Evolutionary conservation across 2,113 vertebrate genomes (phyloP), one percentile per base, ranked within the genome.

Genomic region (Sinocyclocheilus anshuiensis): DNA sequence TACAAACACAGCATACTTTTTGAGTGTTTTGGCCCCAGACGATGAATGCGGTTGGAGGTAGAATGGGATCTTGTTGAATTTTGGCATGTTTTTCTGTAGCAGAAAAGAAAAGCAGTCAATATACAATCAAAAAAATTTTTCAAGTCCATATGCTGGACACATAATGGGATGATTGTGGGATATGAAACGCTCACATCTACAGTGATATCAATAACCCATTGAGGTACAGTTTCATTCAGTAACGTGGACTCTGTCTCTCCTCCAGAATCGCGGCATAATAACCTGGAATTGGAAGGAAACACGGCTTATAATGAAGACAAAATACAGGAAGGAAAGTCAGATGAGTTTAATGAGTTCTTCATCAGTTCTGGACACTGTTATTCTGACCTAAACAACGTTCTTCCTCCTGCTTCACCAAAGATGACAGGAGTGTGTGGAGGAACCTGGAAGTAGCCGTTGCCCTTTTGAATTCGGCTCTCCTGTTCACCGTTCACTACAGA

Each of bases 31-130:
- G 90, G 98, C 98, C 88, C 97, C 98, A n/a, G 98, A 99, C 83
- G 98, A 99, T 61, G 97, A 99, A 92, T 99, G 98, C 63, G 98
- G 98, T 93, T 99, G 98, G 95, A 99, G 98, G 96, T 99, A 99
- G 96, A 99, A 99, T 11, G 98, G 98, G 93, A 99, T 99, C 95
- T 99, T 99, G 96, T 99, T 99, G 96, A 99, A 99, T 89, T 99
- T 99, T 91, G 98, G 98, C 97, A 99, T 99, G 91, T 98, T 99
- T 97, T 99, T 99, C 97, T 99, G 94, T 0, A 85, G 48, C 13
- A 67, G 9, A 22, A 53, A 81, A 10, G 86, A 80, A 94, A 92
- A 65, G 92, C n/a, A 80, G 22, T 57, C 6, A 69, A 36, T 77
- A 11, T 39, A 36, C 3, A 10, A 16, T 20, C 3, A 36, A 13